Evolutionary conservation across 2,888 invertebrate species (phyloP).

Genomic region (Willowsia nigromaculata): DNA sequence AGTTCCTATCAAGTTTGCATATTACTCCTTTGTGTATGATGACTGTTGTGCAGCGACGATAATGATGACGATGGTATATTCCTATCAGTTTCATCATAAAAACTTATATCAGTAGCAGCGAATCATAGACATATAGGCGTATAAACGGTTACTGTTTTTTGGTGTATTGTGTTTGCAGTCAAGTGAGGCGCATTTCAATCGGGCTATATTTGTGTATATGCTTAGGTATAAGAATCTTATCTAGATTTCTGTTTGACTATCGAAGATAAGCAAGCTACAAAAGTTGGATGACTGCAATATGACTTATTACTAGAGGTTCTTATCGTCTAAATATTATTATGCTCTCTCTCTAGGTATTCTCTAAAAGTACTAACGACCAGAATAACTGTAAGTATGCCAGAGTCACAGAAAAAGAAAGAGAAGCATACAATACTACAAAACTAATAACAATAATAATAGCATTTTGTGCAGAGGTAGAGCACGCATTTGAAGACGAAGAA

Average conservation of each 20-base stretch:
- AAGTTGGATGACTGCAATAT: conserved; percentile 68
- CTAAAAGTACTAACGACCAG: not conserved
- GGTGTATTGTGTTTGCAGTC: not conserved
- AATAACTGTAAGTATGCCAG: not conserved
- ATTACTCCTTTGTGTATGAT: not conserved
- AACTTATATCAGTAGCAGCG: conserved; percentile 26
- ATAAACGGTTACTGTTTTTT: not conserved
- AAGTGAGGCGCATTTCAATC: not conserved
- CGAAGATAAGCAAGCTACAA: conserved; percentile 57
- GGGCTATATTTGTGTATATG: not conserved
- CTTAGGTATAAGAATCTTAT: conserved; percentile 54
- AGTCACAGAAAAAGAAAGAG: conserved; percentile 6
- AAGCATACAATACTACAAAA: not conserved
- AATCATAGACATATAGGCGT: not conserved
- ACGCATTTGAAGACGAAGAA: not conserved
- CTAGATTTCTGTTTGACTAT: conserved; percentile 71
- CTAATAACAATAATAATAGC: conserved; percentile 6
- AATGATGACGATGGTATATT: conserved; percentile 24
- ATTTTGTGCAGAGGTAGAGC: not conserved
- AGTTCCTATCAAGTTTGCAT: conserved; percentile 39
- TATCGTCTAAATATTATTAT: conserved; percentile 39
- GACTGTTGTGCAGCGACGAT: not conserved
- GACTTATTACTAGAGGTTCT: conserved; percentile 61
- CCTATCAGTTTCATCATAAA: conserved; percentile 63
- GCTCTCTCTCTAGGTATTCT: conserved; percentile 9